These are phyloP conservation scores for Tricholauxania praeusta DNA, from an alignment of 2,888 invertebrate species.

Conservation along the genomic window DNA sequence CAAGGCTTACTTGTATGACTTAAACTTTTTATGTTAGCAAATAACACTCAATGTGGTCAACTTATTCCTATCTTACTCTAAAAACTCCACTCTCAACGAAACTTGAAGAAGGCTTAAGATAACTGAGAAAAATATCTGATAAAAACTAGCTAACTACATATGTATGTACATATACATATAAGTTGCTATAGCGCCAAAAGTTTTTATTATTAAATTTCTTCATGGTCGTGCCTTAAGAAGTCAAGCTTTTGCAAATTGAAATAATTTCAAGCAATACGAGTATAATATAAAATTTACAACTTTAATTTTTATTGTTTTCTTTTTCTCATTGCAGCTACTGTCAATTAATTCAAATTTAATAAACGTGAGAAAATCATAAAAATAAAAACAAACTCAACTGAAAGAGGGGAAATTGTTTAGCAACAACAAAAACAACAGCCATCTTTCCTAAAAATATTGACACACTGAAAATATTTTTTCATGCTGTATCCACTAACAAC, in stretches of 20 bases:
- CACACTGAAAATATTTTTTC: conserved; percentile 11
- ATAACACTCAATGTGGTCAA: too few species aligned
- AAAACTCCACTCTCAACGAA: too few species aligned
- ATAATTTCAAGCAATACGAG: too few species aligned
- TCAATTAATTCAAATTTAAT: conserved; percentile 8
- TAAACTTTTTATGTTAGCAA: too few species aligned
- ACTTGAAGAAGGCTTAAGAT: too few species aligned
- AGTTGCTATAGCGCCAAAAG: too few species aligned
- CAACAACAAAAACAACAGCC: neutral
- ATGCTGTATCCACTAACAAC: neutral
- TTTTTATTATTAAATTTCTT: too few species aligned
- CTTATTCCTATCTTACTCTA: too few species aligned
- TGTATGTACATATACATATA: too few species aligned
- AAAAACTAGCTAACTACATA: too few species aligned
- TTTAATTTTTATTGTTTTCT: neutral
- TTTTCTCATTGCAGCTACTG: conserved; percentile 27
- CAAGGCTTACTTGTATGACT: too few species aligned
- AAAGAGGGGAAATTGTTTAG: conserved; percentile 10
- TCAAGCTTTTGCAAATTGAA: neutral
- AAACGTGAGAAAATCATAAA: conserved; percentile 22
- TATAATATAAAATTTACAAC: neutral
- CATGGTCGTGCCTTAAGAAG: neutral
- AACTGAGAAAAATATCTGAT: too few species aligned
- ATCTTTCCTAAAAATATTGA: neutral
- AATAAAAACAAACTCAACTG: conserved; percentile 18